Base-by-base conservation (phyloP, 2,888 invertebrate species). In the Schizaphis graminum region DNA sequence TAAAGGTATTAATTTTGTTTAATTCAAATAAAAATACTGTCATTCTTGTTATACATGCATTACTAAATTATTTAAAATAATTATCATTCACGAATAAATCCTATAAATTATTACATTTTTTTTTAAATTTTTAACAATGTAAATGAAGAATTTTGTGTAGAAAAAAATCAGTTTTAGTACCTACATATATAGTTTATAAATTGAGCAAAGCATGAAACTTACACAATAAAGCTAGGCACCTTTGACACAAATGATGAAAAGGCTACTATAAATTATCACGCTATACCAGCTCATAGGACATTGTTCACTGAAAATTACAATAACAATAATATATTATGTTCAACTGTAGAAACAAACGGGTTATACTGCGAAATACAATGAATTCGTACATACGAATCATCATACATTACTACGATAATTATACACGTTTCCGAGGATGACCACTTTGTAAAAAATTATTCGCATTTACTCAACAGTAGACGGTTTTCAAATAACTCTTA, bases 231-330 rank as follows among this genome's bases (percentile, higher is more conserved):
- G n/a, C 35, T 67, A 67, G n/a, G 8, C 49, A 57, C 56, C 57
- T 89, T 28, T 47, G 13, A 85, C 28, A 44, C 41, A 24, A 8
- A 53, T 84, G 56, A 91, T 85, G 56, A 85, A 91, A 84, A 28
- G 26, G 21, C 28, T 35, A 41, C 28, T 7, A 84, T 91, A 84
- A 84, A 84, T 91, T 44, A 85, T 91, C 28, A 26, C 2, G 21
- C 10, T 28, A 53, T 91, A 77, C 35, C 8, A n/a, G n/a, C n/a
- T 16, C 28, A 84, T 84, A 13, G 28, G 28, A 84, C 56, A 91
- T 91, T 91, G 91, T 91, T 56, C 41, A 10, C 49, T 49, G 47
- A 24, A 91, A 84, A 84, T 91, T 77, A 77, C 35, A 41, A 56
- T 91, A 85, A 84, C 10, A 84, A 86, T 87, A 53, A n/a, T 53